Base-by-base conservation (phyloP, 2,888 invertebrate species). In the Entomobrya multifasciata region DNA sequence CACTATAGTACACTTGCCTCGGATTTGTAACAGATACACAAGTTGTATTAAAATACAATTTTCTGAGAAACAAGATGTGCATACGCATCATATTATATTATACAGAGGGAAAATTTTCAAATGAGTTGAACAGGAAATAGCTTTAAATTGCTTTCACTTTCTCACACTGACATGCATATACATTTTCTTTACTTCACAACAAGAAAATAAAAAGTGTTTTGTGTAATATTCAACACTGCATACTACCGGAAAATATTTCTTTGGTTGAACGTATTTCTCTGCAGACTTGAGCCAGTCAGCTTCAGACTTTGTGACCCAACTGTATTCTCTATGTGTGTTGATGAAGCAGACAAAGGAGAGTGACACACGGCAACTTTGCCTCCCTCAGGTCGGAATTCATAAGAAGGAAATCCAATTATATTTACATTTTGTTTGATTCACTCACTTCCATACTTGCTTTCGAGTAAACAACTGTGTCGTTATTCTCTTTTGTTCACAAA, bases 361-460 rank as follows among this genome's bases (percentile, higher is more conserved):
- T 81, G 86, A 86, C 80, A 86, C 80, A 86, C 67, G 80, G 79
- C 72, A 72, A 77, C 49, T 77, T 78, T 86, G 30, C 57, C 77
- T 77, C 82, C 82, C 82, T 49, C 81, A 77, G 81, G 87, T 77
- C 57, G 87, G 36, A 77, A 55, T 77, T 57, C 67, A 60, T 27
- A 20, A 41, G 60, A 74, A 74, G 77, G 78, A 87, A 87, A 87
- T 87, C 82, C 87, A 87, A 87, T 87, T 87, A 87, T 82, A 87
- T 87, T 87, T 87, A 87, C 87, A 82, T 87, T 87, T 87, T n/a
- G n/a, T n/a, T n/a, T 87, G 87, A 87, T 87, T 87, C 79, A 60
- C 70, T 72, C 20, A 4, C 4, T 36, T 4, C 36, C 36, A 36
- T 36, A 36, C 36, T 8, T 6, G 5, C 36, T 36, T 49, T 72